Evolutionary conservation across 1,140 invertebrate species (phyloP).

Genomic region (Aphis gossypii): DNA sequence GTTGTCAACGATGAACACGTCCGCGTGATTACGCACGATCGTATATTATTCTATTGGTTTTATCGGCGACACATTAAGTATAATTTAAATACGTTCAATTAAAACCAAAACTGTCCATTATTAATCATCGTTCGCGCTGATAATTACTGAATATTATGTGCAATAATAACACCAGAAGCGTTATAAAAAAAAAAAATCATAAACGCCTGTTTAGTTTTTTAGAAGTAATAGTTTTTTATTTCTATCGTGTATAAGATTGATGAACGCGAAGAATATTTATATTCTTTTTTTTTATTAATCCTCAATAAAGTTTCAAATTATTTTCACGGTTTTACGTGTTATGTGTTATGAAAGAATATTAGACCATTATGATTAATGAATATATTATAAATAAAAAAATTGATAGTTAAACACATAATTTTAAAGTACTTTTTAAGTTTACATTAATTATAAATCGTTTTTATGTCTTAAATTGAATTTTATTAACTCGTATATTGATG

Average conservation of each 20-base stretch:
- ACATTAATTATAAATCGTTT: neutral
- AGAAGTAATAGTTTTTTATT: neutral
- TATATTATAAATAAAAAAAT: neutral
- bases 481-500: neutral
- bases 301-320: neutral
- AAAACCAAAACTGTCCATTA: neutral
- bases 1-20: neutral
- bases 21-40: neutral
- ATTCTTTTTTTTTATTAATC: neutral
- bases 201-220: neutral
- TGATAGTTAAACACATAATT: neutral
- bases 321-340: neutral
- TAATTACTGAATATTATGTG: neutral
- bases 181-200: neutral
- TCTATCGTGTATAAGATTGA: no score
- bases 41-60: neutral
- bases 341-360: neutral
- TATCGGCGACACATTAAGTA: conserved; percentile 5
- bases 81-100: neutral
- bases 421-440: neutral
- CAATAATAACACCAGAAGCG: neutral
- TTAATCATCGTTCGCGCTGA: neutral
- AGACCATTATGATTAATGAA: neutral
- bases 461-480: neutral
- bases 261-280: neutral